Percentiles rank a stretch among this genome's conserved stretches.
phyloP scores from a whole-genome alignment of 1,140 invertebrate genomes.

The Phthorimaea operculella region DNA sequence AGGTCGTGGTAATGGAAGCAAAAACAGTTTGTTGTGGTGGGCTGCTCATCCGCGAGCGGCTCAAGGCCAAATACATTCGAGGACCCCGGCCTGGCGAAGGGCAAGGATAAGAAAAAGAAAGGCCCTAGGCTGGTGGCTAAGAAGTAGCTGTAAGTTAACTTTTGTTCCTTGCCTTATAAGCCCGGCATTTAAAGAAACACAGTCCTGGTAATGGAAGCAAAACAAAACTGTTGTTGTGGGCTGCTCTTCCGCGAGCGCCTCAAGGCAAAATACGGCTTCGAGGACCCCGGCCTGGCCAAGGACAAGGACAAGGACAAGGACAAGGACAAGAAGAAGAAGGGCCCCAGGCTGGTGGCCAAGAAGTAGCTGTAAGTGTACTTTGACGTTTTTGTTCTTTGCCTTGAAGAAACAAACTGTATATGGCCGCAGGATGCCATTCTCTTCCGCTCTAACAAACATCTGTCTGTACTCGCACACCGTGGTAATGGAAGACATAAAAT shows the following conservation, averaged over 20 bases:
- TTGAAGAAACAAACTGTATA: no score
- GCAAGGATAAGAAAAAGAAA: constrained; percentile 34
- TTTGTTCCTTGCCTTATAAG: not conserved
- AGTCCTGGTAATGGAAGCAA: no score
- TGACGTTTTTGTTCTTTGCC: not conserved
- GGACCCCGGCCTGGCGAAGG: constrained; percentile 33
- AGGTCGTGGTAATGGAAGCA: no score
- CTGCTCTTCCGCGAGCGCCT: constrained; percentile 86
- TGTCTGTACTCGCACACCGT: no score
- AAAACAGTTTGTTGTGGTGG: no score
- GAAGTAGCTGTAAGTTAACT: constrained; percentile 27
- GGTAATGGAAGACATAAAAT: no score
- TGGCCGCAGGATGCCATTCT: no score
- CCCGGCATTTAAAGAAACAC: no score
- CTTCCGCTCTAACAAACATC: no score
- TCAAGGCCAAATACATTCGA: constrained; percentile 84
- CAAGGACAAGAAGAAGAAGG: constrained; percentile 36
- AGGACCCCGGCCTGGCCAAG: constrained; percentile 37
- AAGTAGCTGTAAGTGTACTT: constrained; percentile 34
- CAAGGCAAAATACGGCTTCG: constrained; percentile 82
- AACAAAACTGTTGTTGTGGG: no score
- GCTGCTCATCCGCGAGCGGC: constrained; percentile 83
- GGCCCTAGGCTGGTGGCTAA: constrained; percentile 42
- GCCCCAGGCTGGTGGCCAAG: constrained; percentile 40
- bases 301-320: no score